phyloP scores from a whole-genome alignment of 2,797 vertebrate genomes.

The Chanos chanos region DNA sequence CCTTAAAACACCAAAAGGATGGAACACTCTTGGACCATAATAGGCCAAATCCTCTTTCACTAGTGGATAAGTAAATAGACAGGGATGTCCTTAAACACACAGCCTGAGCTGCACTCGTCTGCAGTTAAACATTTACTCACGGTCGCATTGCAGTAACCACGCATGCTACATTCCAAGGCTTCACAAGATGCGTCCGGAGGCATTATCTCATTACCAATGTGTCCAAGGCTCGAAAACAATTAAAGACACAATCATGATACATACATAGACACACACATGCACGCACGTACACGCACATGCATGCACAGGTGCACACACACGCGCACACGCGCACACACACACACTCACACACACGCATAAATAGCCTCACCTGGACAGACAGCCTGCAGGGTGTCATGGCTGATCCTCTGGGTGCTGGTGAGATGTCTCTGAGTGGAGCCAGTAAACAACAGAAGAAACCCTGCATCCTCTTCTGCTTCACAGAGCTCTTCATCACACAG shows the following conservation, averaged over 20 bases:
- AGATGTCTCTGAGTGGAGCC: slow-evolving; percentile 89
- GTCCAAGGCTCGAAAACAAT: too few relatives aligned
- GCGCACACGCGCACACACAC: background rate
- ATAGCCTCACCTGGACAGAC: slow-evolving; percentile 84
- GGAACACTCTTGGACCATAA: background rate
- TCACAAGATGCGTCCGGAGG: too few relatives aligned
- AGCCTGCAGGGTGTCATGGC: slow-evolving; percentile 82
- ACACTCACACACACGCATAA: background rate
- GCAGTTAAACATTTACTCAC: slow-evolving; percentile 27
- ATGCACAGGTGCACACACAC: background rate
- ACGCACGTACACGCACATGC: too few relatives aligned
- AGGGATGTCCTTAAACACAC: background rate
- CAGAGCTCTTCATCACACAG: slow-evolving; percentile 79
- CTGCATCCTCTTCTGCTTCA: slow-evolving; percentile 71
- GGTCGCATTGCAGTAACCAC: background rate
- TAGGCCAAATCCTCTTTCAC: background rate
- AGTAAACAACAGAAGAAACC: slow-evolving; percentile 88
- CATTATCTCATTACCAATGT: too few relatives aligned
- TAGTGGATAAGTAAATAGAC: slow-evolving; percentile 6
- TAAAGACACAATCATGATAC: too few relatives aligned
- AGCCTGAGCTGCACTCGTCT: background rate
- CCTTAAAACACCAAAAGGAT: too few relatives aligned
- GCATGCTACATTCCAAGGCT: background rate
- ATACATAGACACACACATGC: too few relatives aligned
- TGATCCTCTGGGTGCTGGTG: slow-evolving; percentile 82